phyloP scores from a whole-genome alignment of 2,797 vertebrate genomes.

The Arnoldichthys spilopterus region DNA sequence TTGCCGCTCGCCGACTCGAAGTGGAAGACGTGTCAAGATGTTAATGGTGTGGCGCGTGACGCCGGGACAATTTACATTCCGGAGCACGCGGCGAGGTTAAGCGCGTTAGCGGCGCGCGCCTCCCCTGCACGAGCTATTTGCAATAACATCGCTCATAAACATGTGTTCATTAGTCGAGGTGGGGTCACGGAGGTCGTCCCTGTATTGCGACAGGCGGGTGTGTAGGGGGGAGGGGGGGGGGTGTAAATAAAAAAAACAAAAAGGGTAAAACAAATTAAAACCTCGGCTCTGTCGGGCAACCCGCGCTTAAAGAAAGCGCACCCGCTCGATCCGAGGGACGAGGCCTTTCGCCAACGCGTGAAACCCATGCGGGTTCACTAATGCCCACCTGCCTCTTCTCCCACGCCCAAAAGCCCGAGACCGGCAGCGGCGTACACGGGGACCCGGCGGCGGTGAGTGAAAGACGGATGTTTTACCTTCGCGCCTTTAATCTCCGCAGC shows the following conservation, averaged over 20 bases:
- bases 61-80: slow-evolving; percentile 57
- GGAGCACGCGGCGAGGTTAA: slow-evolving; percentile 49
- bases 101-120: slow-evolving; percentile 47
- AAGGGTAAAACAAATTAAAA: neutral
- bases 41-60: slow-evolving; percentile 53
- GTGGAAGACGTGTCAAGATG: slow-evolving; percentile 58
- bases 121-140: slow-evolving; percentile 49
- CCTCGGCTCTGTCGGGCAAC: neutral
- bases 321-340: neutral
- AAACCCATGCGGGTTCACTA: slow-evolving; percentile 40
- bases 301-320: neutral
- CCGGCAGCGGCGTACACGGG: slow-evolving; percentile 75
- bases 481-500: slow-evolving; percentile 54
- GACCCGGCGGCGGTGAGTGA: slow-evolving; percentile 77
- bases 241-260: slow-evolving; percentile 9
- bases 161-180: slow-evolving; percentile 51
- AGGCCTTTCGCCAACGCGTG: slow-evolving; percentile 30
- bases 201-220: neutral
- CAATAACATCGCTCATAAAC: slow-evolving; percentile 55
- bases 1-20: slow-evolving; percentile 52
- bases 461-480: slow-evolving; percentile 48
- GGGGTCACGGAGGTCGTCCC: slow-evolving; percentile 28
- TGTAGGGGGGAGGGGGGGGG: no score
- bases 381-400: slow-evolving; percentile 50
- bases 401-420: slow-evolving; percentile 76